Evolutionary conservation across 2,113 vertebrate genomes (phyloP).

Genomic region (Phalacrocorax brasilianus): DNA sequence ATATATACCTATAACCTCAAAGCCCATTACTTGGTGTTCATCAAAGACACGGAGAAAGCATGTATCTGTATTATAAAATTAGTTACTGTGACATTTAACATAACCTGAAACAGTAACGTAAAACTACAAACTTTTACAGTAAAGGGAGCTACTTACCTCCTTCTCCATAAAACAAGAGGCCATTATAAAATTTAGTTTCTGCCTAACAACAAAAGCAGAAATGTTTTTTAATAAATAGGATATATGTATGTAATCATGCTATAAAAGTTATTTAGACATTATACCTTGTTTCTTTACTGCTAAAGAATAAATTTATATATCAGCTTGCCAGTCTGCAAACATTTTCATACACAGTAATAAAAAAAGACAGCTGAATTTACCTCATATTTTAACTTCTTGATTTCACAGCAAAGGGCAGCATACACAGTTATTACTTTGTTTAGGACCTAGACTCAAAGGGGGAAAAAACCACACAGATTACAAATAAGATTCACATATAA

Average conservation of each 20-base stretch:
- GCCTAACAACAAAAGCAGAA: slow-evolving; percentile 80
- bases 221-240: slow-evolving; percentile 30
- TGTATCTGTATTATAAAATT: background rate
- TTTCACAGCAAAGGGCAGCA: slow-evolving; percentile 96
- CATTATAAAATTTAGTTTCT: slow-evolving; percentile 97
- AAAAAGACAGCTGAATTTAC: slow-evolving; percentile 69
- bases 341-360: background rate
- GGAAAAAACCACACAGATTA: background rate
- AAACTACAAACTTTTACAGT: background rate
- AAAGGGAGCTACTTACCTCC: slow-evolving; percentile 84
- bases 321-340: background rate
- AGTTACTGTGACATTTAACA: background rate
- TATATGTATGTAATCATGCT: background rate
- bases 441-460: slow-evolving; percentile 81
- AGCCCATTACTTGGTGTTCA: background rate
- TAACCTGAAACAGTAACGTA: background rate
- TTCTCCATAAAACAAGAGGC: slow-evolving; percentile 96
- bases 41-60: background rate
- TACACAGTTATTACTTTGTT: slow-evolving; percentile 99
- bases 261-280: background rate
- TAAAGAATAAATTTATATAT: background rate
- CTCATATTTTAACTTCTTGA: slow-evolving; percentile 98
- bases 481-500: background rate
- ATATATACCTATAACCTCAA: background rate
- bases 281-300: background rate